These are phyloP conservation scores for Ischnura elegans DNA, from an alignment of 2,888 invertebrate species.

Conservation along the genomic window DNA sequence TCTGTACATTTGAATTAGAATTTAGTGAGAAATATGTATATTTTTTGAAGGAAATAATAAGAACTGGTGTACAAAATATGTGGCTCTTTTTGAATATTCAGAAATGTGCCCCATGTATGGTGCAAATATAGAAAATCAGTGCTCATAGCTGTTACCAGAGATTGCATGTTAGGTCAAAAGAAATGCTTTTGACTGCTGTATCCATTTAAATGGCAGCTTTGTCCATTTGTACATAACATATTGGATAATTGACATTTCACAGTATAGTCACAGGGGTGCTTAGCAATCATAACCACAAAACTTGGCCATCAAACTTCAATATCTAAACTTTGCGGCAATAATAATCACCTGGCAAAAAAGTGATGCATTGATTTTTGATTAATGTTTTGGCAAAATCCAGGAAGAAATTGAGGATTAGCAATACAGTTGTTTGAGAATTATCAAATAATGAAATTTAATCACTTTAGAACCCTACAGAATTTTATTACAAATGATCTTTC, in stretches of 20 bases:
- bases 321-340: neutral
- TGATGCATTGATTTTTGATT: neutral
- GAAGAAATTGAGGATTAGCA: neutral
- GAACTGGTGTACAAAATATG: slow-evolving; percentile 66
- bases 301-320: neutral
- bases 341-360: neutral
- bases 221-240: slow-evolving; percentile 70
- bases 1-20: slow-evolving; percentile 68
- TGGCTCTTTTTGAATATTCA: slow-evolving; percentile 60
- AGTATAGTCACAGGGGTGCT: slow-evolving; percentile 55
- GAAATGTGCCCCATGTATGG: slow-evolving; percentile 59
- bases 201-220: slow-evolving; percentile 68
- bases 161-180: slow-evolving; percentile 65
- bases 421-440: neutral
- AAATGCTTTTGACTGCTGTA: slow-evolving; percentile 60
- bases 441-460: neutral
- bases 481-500: neutral
- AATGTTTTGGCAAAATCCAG: neutral
- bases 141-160: slow-evolving; percentile 66
- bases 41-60: slow-evolving; percentile 70
- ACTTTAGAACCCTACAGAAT: too few species aligned
- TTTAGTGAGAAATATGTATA: slow-evolving; percentile 70
- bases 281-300: neutral
- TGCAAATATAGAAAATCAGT: slow-evolving; percentile 60
- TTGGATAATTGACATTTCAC: slow-evolving; percentile 69